These are phyloP conservation scores for Nasonia longicornis DNA, from an alignment of 1,140 invertebrate genomes.

Conservation along the genomic window DNA sequence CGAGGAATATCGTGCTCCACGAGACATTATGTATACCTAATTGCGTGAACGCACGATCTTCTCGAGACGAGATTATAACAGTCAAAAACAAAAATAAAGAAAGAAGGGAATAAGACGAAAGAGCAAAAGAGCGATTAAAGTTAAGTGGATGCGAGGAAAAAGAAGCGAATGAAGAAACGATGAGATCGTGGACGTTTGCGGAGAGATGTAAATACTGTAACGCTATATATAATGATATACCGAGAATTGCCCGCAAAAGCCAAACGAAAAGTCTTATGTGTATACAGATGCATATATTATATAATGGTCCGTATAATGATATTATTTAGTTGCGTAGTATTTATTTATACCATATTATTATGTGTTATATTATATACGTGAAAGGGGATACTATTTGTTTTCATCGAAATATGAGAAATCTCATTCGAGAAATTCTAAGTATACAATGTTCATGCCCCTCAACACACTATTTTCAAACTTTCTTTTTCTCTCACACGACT, in stretches of 20 bases:
- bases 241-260: conserved; percentile 58
- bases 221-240: conserved; percentile 51
- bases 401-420: conserved; percentile 48
- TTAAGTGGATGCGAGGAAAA: conserved; percentile 29
- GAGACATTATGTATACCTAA: conserved; percentile 8
- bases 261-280: conserved; percentile 56
- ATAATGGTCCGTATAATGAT: conserved; percentile 51
- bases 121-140: conserved; percentile 32
- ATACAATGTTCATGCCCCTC: conserved; percentile 14
- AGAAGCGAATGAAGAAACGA: not conserved
- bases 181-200: conserved; percentile 56
- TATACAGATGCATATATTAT: conserved; percentile 48
- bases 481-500: conserved; percentile 27
- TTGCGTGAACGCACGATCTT: conserved; percentile 26
- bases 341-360: conserved; percentile 61
- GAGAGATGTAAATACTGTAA: conserved; percentile 64
- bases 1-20: conserved; percentile 32
- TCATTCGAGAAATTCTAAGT: conserved; percentile 11
- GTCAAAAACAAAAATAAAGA: conserved; percentile 23
- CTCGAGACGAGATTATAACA: conserved; percentile 33
- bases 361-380: conserved; percentile 48
- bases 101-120: not conserved
- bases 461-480: conserved; percentile 11
- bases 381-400: conserved; percentile 53
- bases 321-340: conserved; percentile 64